Evolutionary conservation across 92 coral and sea anemone genomes (phyloP).

Genomic region (Desmophyllum pertusum): DNA sequence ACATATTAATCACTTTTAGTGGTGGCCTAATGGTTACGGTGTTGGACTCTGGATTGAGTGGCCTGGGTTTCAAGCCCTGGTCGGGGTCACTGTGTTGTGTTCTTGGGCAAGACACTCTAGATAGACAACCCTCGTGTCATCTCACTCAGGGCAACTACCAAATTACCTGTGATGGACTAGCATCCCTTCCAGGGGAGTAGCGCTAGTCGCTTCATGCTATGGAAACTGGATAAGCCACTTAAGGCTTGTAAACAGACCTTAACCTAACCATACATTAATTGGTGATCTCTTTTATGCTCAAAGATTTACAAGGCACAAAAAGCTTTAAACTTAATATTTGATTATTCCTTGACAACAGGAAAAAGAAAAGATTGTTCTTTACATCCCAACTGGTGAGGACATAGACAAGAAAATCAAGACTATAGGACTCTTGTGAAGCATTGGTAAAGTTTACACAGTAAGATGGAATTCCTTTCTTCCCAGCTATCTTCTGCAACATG

Average conservation of each 20-base stretch:
- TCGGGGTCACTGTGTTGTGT: neutral
- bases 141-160: no score
- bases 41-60: no score
- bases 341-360: conserved; percentile 51
- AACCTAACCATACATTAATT: no score
- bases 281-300: no score
- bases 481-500: neutral
- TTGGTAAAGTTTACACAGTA: conserved; percentile 93
- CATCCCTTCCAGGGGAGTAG: neutral
- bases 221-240: neutral
- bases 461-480: conserved; percentile 30
- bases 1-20: no score
- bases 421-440: conserved; percentile 95
- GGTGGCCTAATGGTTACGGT: no score
- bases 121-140: no score
- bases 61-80: no score
- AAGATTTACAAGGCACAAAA: no score
- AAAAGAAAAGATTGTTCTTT: conserved; percentile 87
- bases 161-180: neutral
- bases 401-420: conserved; percentile 88
- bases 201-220: neutral
- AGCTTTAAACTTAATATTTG: no score
- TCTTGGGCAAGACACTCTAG: neutral
- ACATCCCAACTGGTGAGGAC: conserved; percentile 91
- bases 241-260: no score